Base-by-base conservation (phyloP, 2,888 invertebrate genomes). In the Nebria brevicollis region DNA sequence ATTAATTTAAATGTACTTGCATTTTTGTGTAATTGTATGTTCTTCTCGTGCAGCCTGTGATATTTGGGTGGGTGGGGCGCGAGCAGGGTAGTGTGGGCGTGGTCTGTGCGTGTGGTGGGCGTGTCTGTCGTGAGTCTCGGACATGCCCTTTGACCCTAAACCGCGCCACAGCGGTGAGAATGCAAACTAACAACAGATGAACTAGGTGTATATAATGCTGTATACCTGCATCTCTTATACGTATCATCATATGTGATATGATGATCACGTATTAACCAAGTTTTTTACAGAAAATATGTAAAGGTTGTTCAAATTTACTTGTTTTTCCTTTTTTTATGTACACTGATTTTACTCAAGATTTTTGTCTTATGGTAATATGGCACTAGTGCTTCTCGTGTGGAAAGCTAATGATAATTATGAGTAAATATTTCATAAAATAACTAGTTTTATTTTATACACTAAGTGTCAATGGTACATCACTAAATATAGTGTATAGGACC, bases 71-170 rank as follows among this genome's bases (percentile, higher is more conserved):
- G 54, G 54, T 11, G 54, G 54, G 54, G 54, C 54, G 54, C 54
- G 11, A 54, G 54, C 54, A 54, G 54, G 54, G 54, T 2, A 54
- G 8, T 54, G 54, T 54, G 75, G 75, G 75, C 65, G 75, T 75
- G 54, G 68, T 68, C 70, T 66, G 85, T 87, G 86, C 86, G 86
- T 87, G 86, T 85, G 84, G 82, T 84, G 84, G 87, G 86, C 86
- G 86, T 85, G 84, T 76, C 84, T 81, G 81, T 84, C 87, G 86
- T 86, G 87, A 86, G 85, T 77, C 84, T 84, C 84, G 84, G 84
- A 83, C 80, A 84, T 86, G 86, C 86, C 86, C 86, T 85, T 84
- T 84, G 85, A 86, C 86, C 86, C 84, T 82, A 65, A 43, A 13
- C 25, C 7, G 80, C 75, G 54, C 54, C 54, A 54, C 54, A 54